Evolutionary conservation across 2,113 vertebrate species (phyloP).

Genomic region (Phrynocephalus versicolor): DNA sequence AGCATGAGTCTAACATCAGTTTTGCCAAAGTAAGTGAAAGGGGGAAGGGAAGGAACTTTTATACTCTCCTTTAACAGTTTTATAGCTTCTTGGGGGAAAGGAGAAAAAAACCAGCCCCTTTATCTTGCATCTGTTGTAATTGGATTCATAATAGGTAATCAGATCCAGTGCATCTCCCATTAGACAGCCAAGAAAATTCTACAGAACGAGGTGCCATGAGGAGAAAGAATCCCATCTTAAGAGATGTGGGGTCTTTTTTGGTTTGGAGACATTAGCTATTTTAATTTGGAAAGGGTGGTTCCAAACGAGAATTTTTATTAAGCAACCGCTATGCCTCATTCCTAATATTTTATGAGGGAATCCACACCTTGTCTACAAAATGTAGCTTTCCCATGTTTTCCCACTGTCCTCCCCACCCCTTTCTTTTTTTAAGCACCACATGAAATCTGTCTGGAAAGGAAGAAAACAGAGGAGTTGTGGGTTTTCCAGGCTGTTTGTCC

Average conservation of each 20-base stretch:
- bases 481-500: no score
- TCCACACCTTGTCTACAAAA: no score
- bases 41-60: not conserved
- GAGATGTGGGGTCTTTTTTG: no score
- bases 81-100: conserved; percentile 28
- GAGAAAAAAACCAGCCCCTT: not conserved
- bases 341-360: no score
- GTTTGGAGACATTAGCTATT: not conserved
- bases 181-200: not conserved
- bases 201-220: not conserved
- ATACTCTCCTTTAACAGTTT: conserved; percentile 36
- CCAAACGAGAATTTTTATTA: not conserved
- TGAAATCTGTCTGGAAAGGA: no score
- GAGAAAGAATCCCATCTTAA: not conserved
- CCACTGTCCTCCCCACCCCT: no score
- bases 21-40: conserved; percentile 13
- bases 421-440: no score
- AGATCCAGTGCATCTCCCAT: not conserved
- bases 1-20: not conserved
- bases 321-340: no score
- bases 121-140: conserved; percentile 3
- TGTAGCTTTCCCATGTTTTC: no score
- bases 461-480: no score
- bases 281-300: no score
- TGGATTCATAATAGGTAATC: not conserved